Base-by-base conservation (phyloP, 2,113 vertebrate species). In the Jaculus jaculus region DNA sequence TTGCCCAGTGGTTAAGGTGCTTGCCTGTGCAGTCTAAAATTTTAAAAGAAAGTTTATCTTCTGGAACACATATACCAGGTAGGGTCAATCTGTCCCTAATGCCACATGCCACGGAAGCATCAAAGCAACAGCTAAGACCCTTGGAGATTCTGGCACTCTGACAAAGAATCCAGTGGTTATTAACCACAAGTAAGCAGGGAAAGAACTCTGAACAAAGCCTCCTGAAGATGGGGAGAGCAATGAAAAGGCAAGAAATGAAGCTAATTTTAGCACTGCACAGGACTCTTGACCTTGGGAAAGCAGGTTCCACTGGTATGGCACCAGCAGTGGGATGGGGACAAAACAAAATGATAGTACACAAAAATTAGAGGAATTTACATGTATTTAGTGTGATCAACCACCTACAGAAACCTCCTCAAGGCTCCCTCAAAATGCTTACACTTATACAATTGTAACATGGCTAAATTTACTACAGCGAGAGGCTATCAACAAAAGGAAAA, bases 161-260 rank as follows among this genome's bases (percentile, higher is more conserved):
- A 89, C 8, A n/a, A 60, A 90, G 85, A 77, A 68, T 47, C 72
- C 32, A 81, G 3, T 73, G 11, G 6, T 65, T 28, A 75, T 32
- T 63, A 47, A 47, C 42, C 42, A 47, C 42, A 47, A 47, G 8
- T 47, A 47, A 80, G 15, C 24, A 39, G 42, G 18, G 42, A 83
- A 89, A 91, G n/a, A 61, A 79, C 54, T 60, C 71, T 82, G 21
- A 60, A 58, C 69, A 83, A 85, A 85, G 65, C 23, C 71, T 91
- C n/a, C 20, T 72, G 61, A 61, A 23, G 32, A 28, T 51, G 4
- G 61, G 10, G 82, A 89, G 47, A 47, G 16, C 5, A 80, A 65
- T 7, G 1, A 17, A 85, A 91, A 60, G 18, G 65, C 37, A 91
- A 58, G 3, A n/a, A 77, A 88, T 12, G 66, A n/a, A 42, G 47